phyloP scores from a whole-genome alignment of 92 coral and sea anemone genomes.

The Montipora capitata region DNA sequence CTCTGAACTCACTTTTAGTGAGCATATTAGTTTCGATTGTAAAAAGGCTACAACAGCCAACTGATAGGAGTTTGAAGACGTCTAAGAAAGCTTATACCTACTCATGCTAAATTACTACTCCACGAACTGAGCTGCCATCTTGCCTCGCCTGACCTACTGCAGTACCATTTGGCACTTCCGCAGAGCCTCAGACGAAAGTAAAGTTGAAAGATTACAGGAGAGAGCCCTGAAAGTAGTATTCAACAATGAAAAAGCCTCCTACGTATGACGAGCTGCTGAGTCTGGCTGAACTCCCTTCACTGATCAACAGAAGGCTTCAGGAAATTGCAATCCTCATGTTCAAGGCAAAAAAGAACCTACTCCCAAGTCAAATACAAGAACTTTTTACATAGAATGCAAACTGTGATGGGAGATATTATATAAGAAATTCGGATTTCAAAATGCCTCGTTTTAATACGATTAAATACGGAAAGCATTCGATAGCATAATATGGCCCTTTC shows the following conservation, averaged over 20 bases:
- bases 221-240: constrained; percentile 27
- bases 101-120: constrained; percentile 16
- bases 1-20: constrained; percentile 10
- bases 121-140: constrained; percentile 19
- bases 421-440: constrained; percentile 14
- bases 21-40: not conserved
- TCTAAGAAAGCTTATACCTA: constrained; percentile 22
- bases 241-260: constrained; percentile 12
- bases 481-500: constrained; percentile 29
- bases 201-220: constrained; percentile 40
- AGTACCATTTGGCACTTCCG: constrained; percentile 38
- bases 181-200: constrained; percentile 39
- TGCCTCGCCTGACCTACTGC: constrained; percentile 24
- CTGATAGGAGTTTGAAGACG: constrained; percentile 18
- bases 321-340: constrained; percentile 21
- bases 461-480: constrained; percentile 37
- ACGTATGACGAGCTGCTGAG: not conserved
- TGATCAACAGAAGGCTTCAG: constrained; percentile 35
- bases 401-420: constrained; percentile 12
- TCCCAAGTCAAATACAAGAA: constrained; percentile 3
- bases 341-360: constrained; percentile 18
- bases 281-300: constrained; percentile 36
- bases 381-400: not conserved
- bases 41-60: not conserved
- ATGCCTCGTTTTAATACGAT: constrained; percentile 15